phyloP scores from a whole-genome alignment of 2,113 vertebrate species.

The Barnardius zonarius region DNA sequence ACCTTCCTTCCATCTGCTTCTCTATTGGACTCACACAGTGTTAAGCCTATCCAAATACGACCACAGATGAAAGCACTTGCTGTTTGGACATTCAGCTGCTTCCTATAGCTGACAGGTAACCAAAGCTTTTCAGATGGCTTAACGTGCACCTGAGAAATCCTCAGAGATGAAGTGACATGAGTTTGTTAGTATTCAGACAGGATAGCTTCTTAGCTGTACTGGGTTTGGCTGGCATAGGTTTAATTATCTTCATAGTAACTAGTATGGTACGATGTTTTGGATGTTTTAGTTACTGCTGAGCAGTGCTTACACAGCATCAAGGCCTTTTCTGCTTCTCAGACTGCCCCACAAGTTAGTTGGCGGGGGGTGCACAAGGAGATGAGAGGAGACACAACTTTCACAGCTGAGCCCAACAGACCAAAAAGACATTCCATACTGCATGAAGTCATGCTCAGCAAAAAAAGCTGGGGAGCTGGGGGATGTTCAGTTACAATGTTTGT shows the following conservation, averaged over 20 bases:
- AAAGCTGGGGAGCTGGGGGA: not conserved
- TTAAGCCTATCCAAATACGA: not conserved
- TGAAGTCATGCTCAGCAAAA: not conserved
- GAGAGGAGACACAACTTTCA: not conserved
- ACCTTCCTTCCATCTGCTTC: not conserved
- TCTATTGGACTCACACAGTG: not conserved
- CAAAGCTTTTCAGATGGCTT: not conserved
- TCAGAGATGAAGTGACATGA: not conserved
- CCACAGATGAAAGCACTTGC: not conserved
- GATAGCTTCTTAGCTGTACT: not conserved
- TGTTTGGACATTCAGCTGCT: not conserved
- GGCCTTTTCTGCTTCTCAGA: not conserved
- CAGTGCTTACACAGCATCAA: not conserved
- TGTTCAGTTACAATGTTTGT: not conserved
- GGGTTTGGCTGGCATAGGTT: not conserved
- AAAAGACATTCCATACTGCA: not conserved
- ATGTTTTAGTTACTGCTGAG: not conserved
- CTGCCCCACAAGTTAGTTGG: not conserved
- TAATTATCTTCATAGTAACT: not conserved
- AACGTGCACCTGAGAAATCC: not conserved
- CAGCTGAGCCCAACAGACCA: not conserved
- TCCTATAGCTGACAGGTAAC: not conserved
- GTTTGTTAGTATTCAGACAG: not conserved
- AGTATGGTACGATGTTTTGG: not conserved
- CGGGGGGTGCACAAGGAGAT: not conserved